phyloP scores from a whole-genome alignment of 2,888 invertebrate species.

The Stenotaenia linearis region DNA sequence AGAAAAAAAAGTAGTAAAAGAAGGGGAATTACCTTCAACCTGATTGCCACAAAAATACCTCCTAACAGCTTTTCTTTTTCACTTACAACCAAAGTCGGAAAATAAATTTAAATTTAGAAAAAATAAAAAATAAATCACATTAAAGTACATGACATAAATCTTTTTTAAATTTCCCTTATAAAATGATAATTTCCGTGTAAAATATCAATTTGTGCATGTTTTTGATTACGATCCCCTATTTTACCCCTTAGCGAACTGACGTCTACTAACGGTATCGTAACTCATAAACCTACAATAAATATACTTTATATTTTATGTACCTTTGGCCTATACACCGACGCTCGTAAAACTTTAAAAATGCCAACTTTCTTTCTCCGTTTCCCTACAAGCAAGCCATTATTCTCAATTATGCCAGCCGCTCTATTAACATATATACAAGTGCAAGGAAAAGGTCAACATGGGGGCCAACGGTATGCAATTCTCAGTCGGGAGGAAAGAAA shows the following conservation, averaged over 20 bases:
- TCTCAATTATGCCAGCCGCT: slow-evolving; percentile 15
- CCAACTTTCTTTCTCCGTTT: slow-evolving; percentile 3
- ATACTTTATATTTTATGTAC: slow-evolving; percentile 19
- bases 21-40: background rate
- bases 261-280: background rate
- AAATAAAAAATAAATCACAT: background rate
- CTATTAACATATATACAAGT: slow-evolving; percentile 19
- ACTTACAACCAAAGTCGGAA: background rate
- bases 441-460: slow-evolving; percentile 11
- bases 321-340: background rate
- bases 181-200: slow-evolving; percentile 14
- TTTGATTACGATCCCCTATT: background rate
- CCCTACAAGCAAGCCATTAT: background rate
- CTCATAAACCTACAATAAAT: slow-evolving; percentile 11
- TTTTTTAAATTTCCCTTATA: background rate
- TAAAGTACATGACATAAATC: background rate
- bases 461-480: background rate
- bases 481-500: background rate
- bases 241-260: background rate
- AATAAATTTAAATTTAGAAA: background rate
- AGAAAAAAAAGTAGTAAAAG: background rate
- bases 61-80: background rate
- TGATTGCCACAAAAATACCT: background rate
- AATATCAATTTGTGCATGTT: background rate
- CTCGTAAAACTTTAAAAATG: background rate